Conservation (phyloP, 2,113 vertebrate genomes). For the Delphinapterus leucas region DNA sequence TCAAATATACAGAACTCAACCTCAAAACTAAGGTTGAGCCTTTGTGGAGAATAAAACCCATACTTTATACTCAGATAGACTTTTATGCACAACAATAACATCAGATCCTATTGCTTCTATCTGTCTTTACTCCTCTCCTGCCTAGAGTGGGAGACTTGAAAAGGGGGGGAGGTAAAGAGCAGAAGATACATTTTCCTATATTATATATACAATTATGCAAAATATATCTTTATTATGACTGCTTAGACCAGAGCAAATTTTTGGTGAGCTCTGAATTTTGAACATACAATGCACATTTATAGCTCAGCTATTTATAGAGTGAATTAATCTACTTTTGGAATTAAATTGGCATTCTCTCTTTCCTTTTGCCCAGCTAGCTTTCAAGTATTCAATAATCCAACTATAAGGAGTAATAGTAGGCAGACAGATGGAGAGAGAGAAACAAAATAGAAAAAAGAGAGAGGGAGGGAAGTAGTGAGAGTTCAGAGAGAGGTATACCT, state of each 20-base stretch:
- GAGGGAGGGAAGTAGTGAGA: background rate
- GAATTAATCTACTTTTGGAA: background rate
- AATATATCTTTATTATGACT: background rate
- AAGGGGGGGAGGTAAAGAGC: background rate
- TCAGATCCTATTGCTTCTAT: background rate
- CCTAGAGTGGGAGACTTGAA: background rate
- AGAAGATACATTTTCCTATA: background rate
- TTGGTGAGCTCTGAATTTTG: conserved; percentile 20
- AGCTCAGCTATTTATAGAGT: background rate
- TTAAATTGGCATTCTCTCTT: background rate
- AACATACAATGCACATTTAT: background rate
- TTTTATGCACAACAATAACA: background rate
- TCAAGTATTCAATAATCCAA: conserved; percentile 14
- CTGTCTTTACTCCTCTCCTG: conserved; percentile 1
- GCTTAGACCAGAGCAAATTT: background rate
- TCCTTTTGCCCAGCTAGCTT: background rate
- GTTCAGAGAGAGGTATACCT: background rate
- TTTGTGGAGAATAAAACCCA: conserved; percentile 38
- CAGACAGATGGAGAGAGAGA: background rate
- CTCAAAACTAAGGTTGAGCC: conserved; percentile 39
- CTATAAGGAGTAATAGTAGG: background rate
- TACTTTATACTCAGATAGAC: conserved; percentile 11
- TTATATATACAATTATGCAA: background rate
- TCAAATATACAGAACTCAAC: conserved; percentile 27
- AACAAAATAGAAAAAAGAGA: background rate